Evolutionary conservation across 2,113 vertebrate genomes (phyloP).

Genomic region (Campylorhamphus procurvoides): DNA sequence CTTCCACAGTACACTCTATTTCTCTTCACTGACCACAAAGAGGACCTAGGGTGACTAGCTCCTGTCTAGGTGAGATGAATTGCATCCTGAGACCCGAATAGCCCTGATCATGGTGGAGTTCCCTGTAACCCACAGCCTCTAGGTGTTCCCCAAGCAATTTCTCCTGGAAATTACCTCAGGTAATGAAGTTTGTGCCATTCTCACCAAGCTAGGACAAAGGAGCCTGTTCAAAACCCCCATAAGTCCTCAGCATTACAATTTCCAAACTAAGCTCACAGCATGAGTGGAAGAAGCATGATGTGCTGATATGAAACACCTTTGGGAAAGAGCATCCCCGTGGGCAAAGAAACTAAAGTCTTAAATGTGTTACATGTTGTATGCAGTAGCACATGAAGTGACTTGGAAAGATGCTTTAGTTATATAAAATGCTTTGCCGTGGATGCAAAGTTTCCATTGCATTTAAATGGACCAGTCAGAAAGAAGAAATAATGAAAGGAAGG

Average conservation of each 20-base stretch:
- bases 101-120: rapidly evolving
- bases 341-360: background rate
- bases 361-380: background rate
- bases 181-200: background rate
- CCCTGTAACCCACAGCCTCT: background rate
- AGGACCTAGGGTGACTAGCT: background rate
- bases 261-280: background rate
- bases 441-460: background rate
- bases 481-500: background rate
- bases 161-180: background rate
- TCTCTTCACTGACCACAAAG: background rate
- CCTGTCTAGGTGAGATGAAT: background rate
- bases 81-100: background rate
- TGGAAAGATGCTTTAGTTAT: background rate
- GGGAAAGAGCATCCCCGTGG: background rate
- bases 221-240: background rate
- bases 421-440: background rate
- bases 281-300: background rate
- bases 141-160: background rate
- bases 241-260: background rate
- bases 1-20: background rate
- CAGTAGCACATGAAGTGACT: background rate
- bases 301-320: background rate
- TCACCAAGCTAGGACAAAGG: background rate
- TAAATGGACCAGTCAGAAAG: background rate